phyloP scores from a whole-genome alignment of 1,140 invertebrate genomes.

The Gonatopus flavifemur region DNA sequence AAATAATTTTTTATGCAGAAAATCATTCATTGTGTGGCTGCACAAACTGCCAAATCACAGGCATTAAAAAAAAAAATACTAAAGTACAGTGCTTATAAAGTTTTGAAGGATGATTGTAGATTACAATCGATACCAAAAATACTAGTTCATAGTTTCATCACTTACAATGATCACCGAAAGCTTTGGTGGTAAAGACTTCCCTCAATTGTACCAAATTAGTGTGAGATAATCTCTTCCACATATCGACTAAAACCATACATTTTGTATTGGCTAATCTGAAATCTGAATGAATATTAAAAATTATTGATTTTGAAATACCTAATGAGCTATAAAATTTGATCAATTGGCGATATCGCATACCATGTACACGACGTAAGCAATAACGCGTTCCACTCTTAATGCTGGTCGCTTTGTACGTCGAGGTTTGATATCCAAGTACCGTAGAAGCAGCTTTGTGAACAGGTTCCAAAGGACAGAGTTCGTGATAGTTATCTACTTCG shows the following conservation, averaged over 20 bases:
- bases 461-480: slow-evolving; percentile 81
- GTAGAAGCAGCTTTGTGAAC: slow-evolving; percentile 64
- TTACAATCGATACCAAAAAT: not conserved
- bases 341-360: slow-evolving; percentile 56
- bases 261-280: slow-evolving; percentile 81
- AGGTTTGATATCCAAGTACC: slow-evolving; percentile 74
- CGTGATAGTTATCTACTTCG: slow-evolving; percentile 88
- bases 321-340: not conserved
- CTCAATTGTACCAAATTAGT: slow-evolving; percentile 89
- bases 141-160: slow-evolving; percentile 28
- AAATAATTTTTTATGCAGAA: too few relatives aligned
- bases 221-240: slow-evolving; percentile 92
- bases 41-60: too few relatives aligned
- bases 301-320: not conserved
- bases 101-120: too few relatives aligned
- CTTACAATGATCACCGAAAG: slow-evolving; percentile 93
- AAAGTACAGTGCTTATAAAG: too few relatives aligned
- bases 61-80: too few relatives aligned
- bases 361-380: slow-evolving; percentile 87
- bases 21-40: too few relatives aligned
- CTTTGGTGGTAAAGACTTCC: slow-evolving; percentile 94
- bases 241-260: slow-evolving; percentile 81
- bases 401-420: slow-evolving; percentile 91
- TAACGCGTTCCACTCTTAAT: slow-evolving; percentile 83
- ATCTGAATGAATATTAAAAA: slow-evolving; percentile 53